phyloP scores from a whole-genome alignment of 2,888 invertebrate species.

The Dasysyrphus albostriatus region DNA sequence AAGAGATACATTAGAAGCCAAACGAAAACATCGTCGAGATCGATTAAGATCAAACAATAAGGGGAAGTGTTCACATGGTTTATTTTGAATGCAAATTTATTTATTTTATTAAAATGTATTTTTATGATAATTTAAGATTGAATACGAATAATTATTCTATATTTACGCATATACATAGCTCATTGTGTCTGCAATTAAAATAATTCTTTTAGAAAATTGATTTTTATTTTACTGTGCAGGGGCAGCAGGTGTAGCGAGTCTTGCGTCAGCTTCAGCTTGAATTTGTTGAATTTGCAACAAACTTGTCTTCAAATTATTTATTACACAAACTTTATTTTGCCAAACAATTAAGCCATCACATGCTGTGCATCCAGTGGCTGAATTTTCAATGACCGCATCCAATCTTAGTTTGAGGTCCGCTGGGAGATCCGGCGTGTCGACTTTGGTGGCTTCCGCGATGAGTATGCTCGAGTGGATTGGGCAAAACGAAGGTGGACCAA shows the following conservation, averaged over 20 bases:
- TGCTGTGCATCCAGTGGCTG: constrained; percentile 15
- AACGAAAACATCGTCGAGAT: constrained; percentile 77
- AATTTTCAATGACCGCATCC: constrained; percentile 5
- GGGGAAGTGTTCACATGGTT: constrained; percentile 20
- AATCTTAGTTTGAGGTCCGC: constrained; percentile 44
- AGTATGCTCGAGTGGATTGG: constrained; percentile 44
- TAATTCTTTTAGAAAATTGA: not conserved
- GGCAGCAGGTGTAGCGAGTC: constrained; percentile 17
- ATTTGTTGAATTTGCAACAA: constrained; percentile 45
- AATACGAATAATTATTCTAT: constrained; percentile 10
- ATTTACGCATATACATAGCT: not conserved
- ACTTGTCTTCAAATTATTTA: constrained; percentile 32
- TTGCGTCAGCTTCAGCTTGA: constrained; percentile 59
- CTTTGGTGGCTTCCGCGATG: constrained; percentile 40
- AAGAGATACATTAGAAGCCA: constrained; percentile 78
- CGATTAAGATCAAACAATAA: not conserved
- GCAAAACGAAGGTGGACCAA: constrained; percentile 56
- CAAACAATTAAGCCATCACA: constrained; percentile 57
- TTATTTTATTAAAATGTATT: constrained; percentile 56
- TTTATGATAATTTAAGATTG: constrained; percentile 53
- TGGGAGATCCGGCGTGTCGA: constrained; percentile 55
- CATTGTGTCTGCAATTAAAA: not conserved
- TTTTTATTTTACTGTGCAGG: constrained; percentile 20
- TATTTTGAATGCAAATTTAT: constrained; percentile 18
- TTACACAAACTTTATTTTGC: constrained; percentile 55